A percentile compares a stretch with the other conserved stretches of the same genome.
These are phyloP conservation scores for Piliocolobus tephrosceles DNA, from an alignment of 2,113 vertebrate genomes.

Conservation along the genomic window DNA sequence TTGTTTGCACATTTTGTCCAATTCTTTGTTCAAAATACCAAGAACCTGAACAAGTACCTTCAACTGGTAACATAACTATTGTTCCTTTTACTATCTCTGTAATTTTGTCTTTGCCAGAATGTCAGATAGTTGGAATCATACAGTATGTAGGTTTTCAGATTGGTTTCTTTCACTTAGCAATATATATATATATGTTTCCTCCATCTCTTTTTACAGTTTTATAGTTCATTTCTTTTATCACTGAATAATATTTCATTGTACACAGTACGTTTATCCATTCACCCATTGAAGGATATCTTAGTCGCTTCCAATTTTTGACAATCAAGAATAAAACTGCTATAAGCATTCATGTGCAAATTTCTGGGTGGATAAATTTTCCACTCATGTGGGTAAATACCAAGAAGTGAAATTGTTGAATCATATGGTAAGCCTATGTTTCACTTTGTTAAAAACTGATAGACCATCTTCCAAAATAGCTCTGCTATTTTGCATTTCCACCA, in stretches of 20 bases:
- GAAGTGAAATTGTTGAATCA: background rate
- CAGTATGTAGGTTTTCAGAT: background rate
- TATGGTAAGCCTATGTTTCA: background rate
- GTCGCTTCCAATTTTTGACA: background rate
- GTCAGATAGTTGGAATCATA: background rate
- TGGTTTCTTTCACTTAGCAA: background rate
- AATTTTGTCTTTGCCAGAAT: background rate
- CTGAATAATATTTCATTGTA: background rate
- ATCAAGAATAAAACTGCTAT: background rate
- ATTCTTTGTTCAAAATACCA: too few species aligned
- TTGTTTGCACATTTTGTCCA: too few species aligned
- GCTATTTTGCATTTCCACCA: background rate
- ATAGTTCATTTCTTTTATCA: background rate
- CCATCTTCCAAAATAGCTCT: background rate
- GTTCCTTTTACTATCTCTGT: background rate
- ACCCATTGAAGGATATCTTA: background rate
- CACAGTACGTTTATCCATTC: background rate
- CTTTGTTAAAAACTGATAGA: background rate
- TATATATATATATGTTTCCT: background rate
- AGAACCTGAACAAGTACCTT: too few species aligned
- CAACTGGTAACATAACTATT: too few species aligned
- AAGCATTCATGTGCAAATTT: background rate
- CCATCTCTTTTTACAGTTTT: background rate
- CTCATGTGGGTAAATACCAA: background rate
- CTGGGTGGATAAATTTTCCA: background rate